phyloP scores from a whole-genome alignment of 2,888 invertebrate species.

The Resseliella maxima region DNA sequence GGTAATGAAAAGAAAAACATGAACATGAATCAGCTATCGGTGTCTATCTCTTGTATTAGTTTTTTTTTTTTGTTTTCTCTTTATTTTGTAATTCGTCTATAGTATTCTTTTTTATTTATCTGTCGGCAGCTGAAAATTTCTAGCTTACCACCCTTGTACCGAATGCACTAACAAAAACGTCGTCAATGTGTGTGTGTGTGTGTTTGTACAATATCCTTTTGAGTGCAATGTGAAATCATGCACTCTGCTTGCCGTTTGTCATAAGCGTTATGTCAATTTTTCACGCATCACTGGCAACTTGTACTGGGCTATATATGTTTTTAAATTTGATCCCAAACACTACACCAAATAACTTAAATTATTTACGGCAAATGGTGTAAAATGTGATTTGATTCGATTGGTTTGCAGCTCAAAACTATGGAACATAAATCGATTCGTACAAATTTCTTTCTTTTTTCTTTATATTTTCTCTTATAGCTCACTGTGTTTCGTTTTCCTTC shows the following conservation, averaged over 20 bases:
- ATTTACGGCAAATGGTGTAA: background rate
- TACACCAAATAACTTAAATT: background rate
- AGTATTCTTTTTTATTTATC: background rate
- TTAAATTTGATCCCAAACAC: background rate
- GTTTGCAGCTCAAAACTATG: background rate
- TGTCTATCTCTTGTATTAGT: background rate
- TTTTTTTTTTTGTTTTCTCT: background rate
- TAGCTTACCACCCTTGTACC: background rate
- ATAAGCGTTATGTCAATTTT: slow-evolving; percentile 53
- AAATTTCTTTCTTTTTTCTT: background rate
- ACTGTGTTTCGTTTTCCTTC: background rate
- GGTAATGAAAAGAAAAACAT: background rate
- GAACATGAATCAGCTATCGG: slow-evolving; percentile 19
- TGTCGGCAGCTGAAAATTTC: slow-evolving; percentile 36
- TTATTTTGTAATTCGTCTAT: background rate
- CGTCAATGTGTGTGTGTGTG: background rate
- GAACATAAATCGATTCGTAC: slow-evolving; percentile 1
- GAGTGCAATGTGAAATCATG: background rate
- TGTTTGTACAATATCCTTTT: slow-evolving; percentile 6
- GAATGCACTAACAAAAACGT: background rate
- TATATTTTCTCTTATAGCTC: background rate
- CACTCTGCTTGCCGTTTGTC: slow-evolving; percentile 10
- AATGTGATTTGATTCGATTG: background rate
- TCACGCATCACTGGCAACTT: slow-evolving; percentile 40
- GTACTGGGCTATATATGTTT: background rate